Conservation (phyloP, 2,113 vertebrate species). For the Oncorhynchus keta region DNA sequence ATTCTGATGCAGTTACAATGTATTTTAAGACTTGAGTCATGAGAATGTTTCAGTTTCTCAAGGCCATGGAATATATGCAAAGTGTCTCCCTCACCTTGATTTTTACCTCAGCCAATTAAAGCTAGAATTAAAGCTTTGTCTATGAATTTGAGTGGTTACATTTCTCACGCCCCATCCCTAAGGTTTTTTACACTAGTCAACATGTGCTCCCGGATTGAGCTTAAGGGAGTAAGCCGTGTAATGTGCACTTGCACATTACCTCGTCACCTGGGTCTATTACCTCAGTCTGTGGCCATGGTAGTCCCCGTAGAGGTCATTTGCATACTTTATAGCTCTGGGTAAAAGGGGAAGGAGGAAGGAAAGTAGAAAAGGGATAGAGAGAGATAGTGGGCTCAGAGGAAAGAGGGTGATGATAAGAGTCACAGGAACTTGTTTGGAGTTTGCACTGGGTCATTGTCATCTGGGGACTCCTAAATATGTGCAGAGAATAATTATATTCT, state of each 20-base stretch:
- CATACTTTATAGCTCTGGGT: slow-evolving; percentile 69
- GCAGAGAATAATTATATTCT: slow-evolving; percentile 38
- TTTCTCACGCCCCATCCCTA: too few species aligned
- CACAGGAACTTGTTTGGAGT: background rate
- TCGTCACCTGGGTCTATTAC: slow-evolving; percentile 24
- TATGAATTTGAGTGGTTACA: too few species aligned
- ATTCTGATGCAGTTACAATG: too few species aligned
- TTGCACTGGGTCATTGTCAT: slow-evolving; percentile 15
- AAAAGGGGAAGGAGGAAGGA: slow-evolving; percentile 32
- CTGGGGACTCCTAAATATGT: slow-evolving; percentile 25
- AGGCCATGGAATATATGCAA: too few species aligned
- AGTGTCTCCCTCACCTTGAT: background rate
- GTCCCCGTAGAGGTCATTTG: slow-evolving; percentile 64
- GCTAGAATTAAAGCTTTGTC: background rate
- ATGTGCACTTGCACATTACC: slow-evolving; percentile 47
- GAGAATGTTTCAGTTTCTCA: too few species aligned
- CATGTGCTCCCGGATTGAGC: slow-evolving; percentile 19
- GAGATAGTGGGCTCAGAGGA: background rate
- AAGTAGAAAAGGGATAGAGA: slow-evolving; percentile 7
- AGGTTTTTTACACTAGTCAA: background rate
- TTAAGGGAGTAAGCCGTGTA: slow-evolving; percentile 51
- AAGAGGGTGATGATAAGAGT: background rate
- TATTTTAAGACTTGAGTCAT: too few species aligned
- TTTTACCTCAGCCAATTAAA: slow-evolving; percentile 25
- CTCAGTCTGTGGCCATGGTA: slow-evolving; percentile 56